Conservation (phyloP, 2,888 invertebrate genomes). For the Noctua pronuba region DNA sequence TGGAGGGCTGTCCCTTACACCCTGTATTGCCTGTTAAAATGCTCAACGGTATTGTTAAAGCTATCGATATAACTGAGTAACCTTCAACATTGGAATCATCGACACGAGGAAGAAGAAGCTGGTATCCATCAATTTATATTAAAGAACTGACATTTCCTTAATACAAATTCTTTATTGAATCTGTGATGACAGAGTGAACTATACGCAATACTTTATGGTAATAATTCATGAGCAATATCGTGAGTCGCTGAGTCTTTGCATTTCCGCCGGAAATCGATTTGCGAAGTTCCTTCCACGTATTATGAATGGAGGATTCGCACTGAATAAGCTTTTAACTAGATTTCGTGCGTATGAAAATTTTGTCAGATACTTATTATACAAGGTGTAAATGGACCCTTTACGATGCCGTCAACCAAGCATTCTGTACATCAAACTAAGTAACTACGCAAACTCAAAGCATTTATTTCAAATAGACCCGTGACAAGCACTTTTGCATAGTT, state of each 20-base stretch:
- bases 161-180: slow-evolving; percentile 16
- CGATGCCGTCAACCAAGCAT: too few relatives aligned
- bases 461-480: too few relatives aligned
- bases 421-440: too few relatives aligned
- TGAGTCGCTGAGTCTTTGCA: slow-evolving; percentile 69
- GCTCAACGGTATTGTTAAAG: neutral
- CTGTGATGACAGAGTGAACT: slow-evolving; percentile 26
- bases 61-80: neutral
- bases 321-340: slow-evolving; percentile 67
- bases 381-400: too few relatives aligned
- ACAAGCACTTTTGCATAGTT: too few relatives aligned
- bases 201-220: slow-evolving; percentile 47
- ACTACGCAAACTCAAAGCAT: too few relatives aligned
- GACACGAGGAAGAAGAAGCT: neutral
- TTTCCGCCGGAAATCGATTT: slow-evolving; percentile 79
- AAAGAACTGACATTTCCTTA: neutral
- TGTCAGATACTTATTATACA: too few relatives aligned
- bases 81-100: neutral
- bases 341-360: slow-evolving; percentile 50
- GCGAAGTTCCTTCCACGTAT: slow-evolving; percentile 73
- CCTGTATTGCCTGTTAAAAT: neutral
- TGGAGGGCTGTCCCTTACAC: too few relatives aligned
- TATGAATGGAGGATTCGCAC: slow-evolving; percentile 71
- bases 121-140: neutral
- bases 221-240: slow-evolving; percentile 72